These are phyloP conservation scores for Torymus tubicola DNA, from an alignment of 2,888 invertebrate genomes.

Conservation along the genomic window DNA sequence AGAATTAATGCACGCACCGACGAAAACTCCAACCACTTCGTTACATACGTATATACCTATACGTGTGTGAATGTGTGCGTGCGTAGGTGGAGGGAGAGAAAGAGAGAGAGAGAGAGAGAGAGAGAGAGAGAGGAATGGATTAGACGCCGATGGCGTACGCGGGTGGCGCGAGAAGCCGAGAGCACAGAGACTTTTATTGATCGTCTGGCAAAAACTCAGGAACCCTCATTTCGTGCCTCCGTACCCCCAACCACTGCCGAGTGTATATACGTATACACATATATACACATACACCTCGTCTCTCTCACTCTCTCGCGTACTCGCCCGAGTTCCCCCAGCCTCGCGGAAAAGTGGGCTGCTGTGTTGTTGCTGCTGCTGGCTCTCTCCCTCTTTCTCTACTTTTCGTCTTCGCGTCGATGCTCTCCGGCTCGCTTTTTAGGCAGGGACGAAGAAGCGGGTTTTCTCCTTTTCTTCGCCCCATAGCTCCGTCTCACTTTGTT, in stretches of 20 bases:
- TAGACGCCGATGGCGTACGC: constrained; percentile 40
- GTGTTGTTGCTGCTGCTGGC: constrained; percentile 53
- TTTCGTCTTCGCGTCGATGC: constrained; percentile 59
- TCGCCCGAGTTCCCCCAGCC: constrained; percentile 59
- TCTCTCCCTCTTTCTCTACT: constrained; percentile 50
- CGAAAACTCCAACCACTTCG: constrained; percentile 52
- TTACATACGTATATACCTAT: constrained; percentile 43
- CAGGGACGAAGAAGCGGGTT: constrained; percentile 34
- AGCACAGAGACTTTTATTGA: constrained; percentile 76
- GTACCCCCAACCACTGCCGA: constrained; percentile 71
- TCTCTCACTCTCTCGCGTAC: constrained; percentile 37
- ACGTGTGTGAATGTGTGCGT: background rate
- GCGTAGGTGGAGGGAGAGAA: constrained; percentile 13
- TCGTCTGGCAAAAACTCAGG: constrained; percentile 76
- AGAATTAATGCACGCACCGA: constrained; percentile 55
- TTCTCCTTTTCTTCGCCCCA: constrained; percentile 46
- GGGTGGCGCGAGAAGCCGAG: constrained; percentile 35
- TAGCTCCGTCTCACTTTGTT: constrained; percentile 41
- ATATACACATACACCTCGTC: constrained; percentile 33
- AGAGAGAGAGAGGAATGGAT: constrained; percentile 55
- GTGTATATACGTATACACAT: constrained; percentile 38
- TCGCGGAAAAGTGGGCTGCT: constrained; percentile 70
- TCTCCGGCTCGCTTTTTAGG: constrained; percentile 60
- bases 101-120: constrained; percentile 48
- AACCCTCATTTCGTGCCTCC: constrained; percentile 77